Conservation (phyloP, 1,140 invertebrate genomes). For the Tetranychus cinnabarinus region DNA sequence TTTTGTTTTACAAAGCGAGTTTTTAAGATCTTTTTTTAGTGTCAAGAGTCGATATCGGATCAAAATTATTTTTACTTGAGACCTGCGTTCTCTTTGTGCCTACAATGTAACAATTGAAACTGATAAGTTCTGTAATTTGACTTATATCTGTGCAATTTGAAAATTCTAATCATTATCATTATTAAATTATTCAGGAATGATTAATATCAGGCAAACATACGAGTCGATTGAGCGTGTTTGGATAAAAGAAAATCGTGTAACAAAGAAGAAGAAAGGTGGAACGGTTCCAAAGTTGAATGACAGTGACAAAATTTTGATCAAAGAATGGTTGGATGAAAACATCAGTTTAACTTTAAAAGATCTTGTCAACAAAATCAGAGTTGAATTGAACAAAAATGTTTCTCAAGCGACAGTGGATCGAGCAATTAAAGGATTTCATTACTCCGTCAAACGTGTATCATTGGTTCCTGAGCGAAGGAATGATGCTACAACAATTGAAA, state of each 20-base stretch:
- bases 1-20: no score
- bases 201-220: neutral
- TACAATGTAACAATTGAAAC: no score
- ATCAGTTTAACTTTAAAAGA: neutral
- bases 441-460: neutral
- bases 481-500: neutral
- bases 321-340: neutral
- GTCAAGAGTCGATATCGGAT: no score
- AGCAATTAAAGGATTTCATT: neutral
- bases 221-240: neutral
- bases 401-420: neutral
- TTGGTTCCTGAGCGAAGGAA: neutral
- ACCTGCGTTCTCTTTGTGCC: no score
- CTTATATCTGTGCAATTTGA: no score
- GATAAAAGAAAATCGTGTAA: neutral
- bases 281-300: neutral
- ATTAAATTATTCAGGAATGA: no score
- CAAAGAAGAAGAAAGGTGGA: neutral
- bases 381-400: neutral
- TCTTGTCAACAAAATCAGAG: neutral
- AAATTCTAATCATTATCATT: no score
- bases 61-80: no score
- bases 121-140: no score
- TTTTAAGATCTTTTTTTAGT: no score
- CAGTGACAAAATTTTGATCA: neutral